These are phyloP conservation scores for Isaurus tuberculatus DNA, from an alignment of 92 coral and sea anemone species.

Conservation along the genomic window DNA sequence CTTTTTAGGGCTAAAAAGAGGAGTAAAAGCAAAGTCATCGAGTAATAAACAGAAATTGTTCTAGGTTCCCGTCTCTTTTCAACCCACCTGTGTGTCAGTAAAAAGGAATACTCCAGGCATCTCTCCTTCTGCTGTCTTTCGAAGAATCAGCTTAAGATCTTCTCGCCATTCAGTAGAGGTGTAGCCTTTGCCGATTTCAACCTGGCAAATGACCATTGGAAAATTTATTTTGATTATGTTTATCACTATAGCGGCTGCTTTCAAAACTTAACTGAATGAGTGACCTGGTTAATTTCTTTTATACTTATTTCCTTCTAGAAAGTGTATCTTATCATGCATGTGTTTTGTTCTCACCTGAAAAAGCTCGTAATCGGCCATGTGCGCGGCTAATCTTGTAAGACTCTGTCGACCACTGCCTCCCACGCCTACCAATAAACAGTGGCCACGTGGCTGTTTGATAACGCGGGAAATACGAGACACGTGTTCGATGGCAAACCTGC, in stretches of 20 bases:
- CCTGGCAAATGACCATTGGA: constrained; percentile 52
- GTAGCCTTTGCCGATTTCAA: constrained; percentile 98
- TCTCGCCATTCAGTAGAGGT: constrained; percentile 99
- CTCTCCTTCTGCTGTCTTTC: constrained; percentile 98
- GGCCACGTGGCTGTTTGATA: constrained; percentile 99
- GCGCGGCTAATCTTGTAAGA: constrained; percentile 94
- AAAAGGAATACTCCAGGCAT: constrained; percentile 95
- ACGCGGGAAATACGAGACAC: constrained; percentile 99
- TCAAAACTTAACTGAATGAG: too few relatives aligned
- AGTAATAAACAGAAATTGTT: neutral
- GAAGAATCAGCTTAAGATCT: constrained; percentile 93
- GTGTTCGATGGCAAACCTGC: constrained; percentile 98
- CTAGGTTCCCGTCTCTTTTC: neutral
- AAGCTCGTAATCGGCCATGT: constrained; percentile 97
- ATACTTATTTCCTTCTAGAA: too few relatives aligned
- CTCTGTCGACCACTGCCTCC: constrained; percentile 99
- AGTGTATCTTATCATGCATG: too few relatives aligned
- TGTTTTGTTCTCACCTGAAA: constrained; percentile 77
- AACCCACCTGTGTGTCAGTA: constrained; percentile 91
- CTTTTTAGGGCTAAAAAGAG: neutral
- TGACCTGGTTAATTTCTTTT: too few relatives aligned
- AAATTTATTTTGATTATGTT: too few relatives aligned
- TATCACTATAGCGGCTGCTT: too few relatives aligned
- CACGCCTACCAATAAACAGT: constrained; percentile 95
- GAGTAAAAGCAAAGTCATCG: neutral